These are phyloP conservation scores for Erythrocercus mccallii DNA, from an alignment of 2,113 vertebrate species.

Conservation along the genomic window DNA sequence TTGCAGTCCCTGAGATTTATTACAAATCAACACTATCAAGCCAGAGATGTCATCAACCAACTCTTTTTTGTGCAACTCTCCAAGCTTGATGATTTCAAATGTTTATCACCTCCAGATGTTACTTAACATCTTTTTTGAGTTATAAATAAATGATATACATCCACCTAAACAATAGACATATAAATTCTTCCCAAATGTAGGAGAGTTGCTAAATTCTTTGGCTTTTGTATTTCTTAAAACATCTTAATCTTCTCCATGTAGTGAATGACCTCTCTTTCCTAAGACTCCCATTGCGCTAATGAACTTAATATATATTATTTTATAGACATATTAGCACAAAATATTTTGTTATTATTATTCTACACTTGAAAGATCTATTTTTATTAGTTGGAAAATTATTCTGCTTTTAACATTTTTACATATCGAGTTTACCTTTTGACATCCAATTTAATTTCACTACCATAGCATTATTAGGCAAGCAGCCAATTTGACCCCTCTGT, in stretches of 20 bases:
- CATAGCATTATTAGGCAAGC: not conserved
- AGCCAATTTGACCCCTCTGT: not conserved
- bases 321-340: not conserved
- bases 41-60: not conserved
- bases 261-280: not conserved
- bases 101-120: not conserved
- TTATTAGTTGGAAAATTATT: not conserved
- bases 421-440: not conserved
- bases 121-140: not conserved
- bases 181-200: not conserved
- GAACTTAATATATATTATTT: not conserved
- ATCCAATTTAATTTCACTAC: not conserved
- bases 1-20: not conserved
- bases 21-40: not conserved
- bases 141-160: not conserved
- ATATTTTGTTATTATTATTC: not conserved
- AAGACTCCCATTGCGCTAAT: not conserved
- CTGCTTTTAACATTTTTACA: not conserved
- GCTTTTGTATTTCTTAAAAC: not conserved
- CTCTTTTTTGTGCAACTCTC: not conserved
- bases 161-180: not conserved
- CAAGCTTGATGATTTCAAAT: not conserved
- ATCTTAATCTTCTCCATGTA: not conserved
- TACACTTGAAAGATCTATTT: not conserved
- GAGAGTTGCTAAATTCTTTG: not conserved